Conservation (phyloP, 2,113 vertebrate genomes). For the Meleagris gallopavo region DNA sequence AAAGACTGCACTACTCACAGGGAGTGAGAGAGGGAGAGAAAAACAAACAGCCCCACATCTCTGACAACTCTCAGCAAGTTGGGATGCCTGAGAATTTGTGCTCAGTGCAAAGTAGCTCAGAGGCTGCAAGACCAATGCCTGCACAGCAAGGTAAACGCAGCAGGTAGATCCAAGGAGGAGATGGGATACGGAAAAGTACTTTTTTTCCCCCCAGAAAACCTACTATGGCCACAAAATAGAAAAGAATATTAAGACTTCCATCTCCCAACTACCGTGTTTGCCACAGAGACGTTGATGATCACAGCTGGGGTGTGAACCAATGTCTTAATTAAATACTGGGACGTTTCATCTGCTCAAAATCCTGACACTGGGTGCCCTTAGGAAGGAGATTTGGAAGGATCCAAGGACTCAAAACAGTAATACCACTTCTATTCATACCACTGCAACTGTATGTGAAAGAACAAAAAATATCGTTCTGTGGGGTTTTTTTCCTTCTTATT, state of each 20-base stretch:
- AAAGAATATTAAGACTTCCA: background rate
- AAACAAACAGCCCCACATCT: background rate
- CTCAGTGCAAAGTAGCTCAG: constrained; percentile 15
- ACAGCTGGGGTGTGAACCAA: background rate
- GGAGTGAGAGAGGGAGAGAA: background rate
- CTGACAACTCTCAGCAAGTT: background rate
- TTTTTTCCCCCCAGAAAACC: background rate
- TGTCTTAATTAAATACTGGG: background rate
- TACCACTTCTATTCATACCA: background rate
- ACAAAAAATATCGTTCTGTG: background rate
- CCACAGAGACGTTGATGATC: background rate
- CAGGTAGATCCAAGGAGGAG: background rate
- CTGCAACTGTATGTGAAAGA: background rate
- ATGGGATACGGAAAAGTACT: background rate
- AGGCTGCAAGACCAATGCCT: background rate
- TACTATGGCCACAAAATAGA: background rate
- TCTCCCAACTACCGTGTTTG: background rate
- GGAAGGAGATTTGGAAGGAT: background rate
- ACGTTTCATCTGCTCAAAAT: background rate
- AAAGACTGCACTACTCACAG: background rate
- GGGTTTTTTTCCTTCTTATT: background rate
- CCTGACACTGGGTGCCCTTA: background rate
- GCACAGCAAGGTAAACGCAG: background rate
- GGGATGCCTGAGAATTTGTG: constrained; percentile 24
- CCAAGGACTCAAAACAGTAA: background rate